phyloP scores from a whole-genome alignment of 2,797 vertebrate genomes.

The Ctenopoma kingsleyae region DNA sequence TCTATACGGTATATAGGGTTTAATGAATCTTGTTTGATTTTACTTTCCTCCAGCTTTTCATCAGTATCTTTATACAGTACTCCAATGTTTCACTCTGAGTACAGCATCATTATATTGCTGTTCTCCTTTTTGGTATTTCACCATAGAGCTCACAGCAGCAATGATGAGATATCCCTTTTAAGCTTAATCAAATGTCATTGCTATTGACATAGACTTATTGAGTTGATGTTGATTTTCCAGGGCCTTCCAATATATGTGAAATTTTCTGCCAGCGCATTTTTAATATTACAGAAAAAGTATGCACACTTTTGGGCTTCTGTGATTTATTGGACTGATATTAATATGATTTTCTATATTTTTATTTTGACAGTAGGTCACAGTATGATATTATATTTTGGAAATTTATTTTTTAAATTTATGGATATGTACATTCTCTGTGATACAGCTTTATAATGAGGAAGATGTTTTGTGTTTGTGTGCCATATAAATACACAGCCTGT shows the following conservation, averaged over 20 bases:
- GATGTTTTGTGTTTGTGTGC: constrained; percentile 6
- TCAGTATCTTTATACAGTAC: constrained; percentile 11
- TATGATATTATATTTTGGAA: constrained; percentile 22
- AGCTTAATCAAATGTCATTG: constrained; percentile 84
- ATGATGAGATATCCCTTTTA: constrained; percentile 78
- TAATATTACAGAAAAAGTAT: constrained; percentile 76
- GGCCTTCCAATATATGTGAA: constrained; percentile 78
- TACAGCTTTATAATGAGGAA: constrained; percentile 2
- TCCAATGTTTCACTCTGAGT: constrained; percentile 10
- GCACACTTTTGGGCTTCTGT: constrained; percentile 63
- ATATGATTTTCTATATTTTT: constrained; percentile 67
- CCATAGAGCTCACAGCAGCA: constrained; percentile 55
- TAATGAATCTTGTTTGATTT: constrained; percentile 15
- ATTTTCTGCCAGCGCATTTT: constrained; percentile 70
- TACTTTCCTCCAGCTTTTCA: constrained; percentile 11
- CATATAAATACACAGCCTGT: constrained; percentile 19
- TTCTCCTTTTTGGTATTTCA: constrained; percentile 49
- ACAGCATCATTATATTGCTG: constrained; percentile 29
- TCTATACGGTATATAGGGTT: not conserved
- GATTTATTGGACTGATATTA: constrained; percentile 79
- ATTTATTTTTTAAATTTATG: constrained; percentile 13
- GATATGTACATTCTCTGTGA: not conserved
- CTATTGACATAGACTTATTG: constrained; percentile 85
- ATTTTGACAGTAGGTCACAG: constrained; percentile 47
- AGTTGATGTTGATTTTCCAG: constrained; percentile 80